A percentile compares a stretch with the other conserved stretches of the same genome.
Conservation (phyloP, 2,797 vertebrate species). For the Anableps anableps region DNA sequence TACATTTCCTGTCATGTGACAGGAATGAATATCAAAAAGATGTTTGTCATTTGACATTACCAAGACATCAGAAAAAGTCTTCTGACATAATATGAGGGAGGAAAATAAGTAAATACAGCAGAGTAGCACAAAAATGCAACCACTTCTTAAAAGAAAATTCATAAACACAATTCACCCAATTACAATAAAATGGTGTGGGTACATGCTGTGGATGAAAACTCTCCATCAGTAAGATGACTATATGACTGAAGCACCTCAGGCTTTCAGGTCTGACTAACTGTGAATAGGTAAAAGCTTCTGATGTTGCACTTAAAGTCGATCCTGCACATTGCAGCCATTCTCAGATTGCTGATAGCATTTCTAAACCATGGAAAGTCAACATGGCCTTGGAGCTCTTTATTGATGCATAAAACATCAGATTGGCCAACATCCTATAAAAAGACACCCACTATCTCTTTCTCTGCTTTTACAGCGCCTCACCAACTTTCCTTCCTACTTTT, state of each 20-base stretch:
- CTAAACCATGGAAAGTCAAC: slow-evolving; percentile 57
- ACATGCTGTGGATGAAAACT: slow-evolving; percentile 37
- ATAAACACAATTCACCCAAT: slow-evolving; percentile 16
- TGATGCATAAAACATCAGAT: slow-evolving; percentile 71
- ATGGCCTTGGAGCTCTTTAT: slow-evolving; percentile 75
- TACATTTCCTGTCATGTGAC: not conserved
- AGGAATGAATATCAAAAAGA: not conserved
- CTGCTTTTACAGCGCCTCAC: slow-evolving; percentile 41
- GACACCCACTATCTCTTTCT: slow-evolving; percentile 47
- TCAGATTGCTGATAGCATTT: slow-evolving; percentile 44
- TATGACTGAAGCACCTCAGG: slow-evolving; percentile 39
- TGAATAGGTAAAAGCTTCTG: slow-evolving; percentile 63
- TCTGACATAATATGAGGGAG: not conserved
- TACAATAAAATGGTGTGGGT: slow-evolving; percentile 41
- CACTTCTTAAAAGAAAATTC: slow-evolving; percentile 10
- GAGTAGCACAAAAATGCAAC: slow-evolving; percentile 23
- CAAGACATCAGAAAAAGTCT: not conserved
- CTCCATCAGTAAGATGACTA: slow-evolving; percentile 54
- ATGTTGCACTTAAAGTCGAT: slow-evolving; percentile 60
- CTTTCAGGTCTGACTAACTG: slow-evolving; percentile 56
- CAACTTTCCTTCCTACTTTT: slow-evolving; percentile 10
- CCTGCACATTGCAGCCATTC: slow-evolving; percentile 51
- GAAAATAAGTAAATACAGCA: slow-evolving; percentile 19
- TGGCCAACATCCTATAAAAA: slow-evolving; percentile 73
- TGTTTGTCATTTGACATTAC: not conserved